A percentile compares a stretch with the other conserved stretches of the same genome.
Conservation (phyloP, 2,797 vertebrate genomes). For the Eulemur rubriventer region DNA sequence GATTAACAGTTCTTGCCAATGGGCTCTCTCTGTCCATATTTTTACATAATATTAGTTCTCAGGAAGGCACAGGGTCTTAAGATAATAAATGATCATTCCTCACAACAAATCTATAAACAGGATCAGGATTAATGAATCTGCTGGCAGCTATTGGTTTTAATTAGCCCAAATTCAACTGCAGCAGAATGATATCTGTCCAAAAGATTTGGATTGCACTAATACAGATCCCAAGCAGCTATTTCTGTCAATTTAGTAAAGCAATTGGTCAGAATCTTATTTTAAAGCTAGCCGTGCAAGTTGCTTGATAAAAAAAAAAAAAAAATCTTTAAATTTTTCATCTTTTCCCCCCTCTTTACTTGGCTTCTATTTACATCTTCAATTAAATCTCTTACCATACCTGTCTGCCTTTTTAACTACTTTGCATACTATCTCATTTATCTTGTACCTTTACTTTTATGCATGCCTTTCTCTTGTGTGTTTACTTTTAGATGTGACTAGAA, state of each 20-base stretch:
- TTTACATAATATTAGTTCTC: constrained; percentile 66
- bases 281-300: not conserved
- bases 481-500: not conserved
- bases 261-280: constrained; percentile 38
- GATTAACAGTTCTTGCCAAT: constrained; percentile 69
- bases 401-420: not conserved
- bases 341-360: not conserved
- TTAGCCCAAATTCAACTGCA: constrained; percentile 64
- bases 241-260: constrained; percentile 6
- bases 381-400: not conserved
- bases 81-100: constrained; percentile 70
- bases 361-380: not conserved
- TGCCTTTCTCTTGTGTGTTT: not conserved
- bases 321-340: not conserved
- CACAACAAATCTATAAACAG: constrained; percentile 69
- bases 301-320: not conserved
- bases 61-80: constrained; percentile 54
- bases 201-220: constrained; percentile 49
- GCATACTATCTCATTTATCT: not conserved
- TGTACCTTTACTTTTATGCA: not conserved
- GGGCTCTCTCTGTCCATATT: constrained; percentile 58
- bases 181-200: constrained; percentile 55
- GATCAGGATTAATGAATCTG: constrained; percentile 70
- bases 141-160: constrained; percentile 70
- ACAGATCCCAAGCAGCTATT: constrained; percentile 3